These are phyloP conservation scores for Vireo griseus DNA, from an alignment of 2,797 vertebrate genomes.

Conservation along the genomic window DNA sequence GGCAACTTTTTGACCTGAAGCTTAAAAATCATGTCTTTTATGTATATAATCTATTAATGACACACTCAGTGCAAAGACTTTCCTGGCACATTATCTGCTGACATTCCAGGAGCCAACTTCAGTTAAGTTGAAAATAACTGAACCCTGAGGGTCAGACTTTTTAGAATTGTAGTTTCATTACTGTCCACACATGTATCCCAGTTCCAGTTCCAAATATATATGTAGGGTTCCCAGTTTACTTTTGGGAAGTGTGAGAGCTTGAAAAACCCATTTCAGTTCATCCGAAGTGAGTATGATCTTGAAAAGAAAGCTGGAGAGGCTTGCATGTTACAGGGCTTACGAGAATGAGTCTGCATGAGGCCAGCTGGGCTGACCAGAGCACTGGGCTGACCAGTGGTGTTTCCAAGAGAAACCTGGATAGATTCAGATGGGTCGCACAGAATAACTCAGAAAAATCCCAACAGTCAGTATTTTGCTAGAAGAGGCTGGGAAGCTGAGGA, in stretches of 20 bases:
- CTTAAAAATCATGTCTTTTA: slow-evolving; percentile 32
- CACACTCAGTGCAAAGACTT: background rate
- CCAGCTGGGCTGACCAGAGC: too few relatives aligned
- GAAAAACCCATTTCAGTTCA: background rate
- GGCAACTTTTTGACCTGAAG: slow-evolving; percentile 24
- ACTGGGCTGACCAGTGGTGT: background rate
- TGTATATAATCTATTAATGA: slow-evolving; percentile 53
- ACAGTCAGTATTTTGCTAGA: background rate
- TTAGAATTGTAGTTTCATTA: background rate
- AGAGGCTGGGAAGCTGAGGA: background rate
- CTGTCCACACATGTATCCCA: background rate
- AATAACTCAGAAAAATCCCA: background rate
- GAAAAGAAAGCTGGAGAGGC: background rate
- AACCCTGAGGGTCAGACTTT: background rate
- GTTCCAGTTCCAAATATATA: background rate
- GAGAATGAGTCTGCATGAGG: background rate
- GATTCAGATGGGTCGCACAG: background rate
- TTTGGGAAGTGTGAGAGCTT: background rate
- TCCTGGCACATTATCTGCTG: slow-evolving; percentile 9
- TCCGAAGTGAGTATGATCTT: background rate
- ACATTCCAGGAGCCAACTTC: slow-evolving; percentile 31
- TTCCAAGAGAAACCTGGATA: background rate
- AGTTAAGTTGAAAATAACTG: background rate
- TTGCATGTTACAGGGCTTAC: background rate
- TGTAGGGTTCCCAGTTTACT: background rate